These are phyloP conservation scores for Lasioglossum oenotherae DNA, from an alignment of 2,888 invertebrate species.

Conservation along the genomic window DNA sequence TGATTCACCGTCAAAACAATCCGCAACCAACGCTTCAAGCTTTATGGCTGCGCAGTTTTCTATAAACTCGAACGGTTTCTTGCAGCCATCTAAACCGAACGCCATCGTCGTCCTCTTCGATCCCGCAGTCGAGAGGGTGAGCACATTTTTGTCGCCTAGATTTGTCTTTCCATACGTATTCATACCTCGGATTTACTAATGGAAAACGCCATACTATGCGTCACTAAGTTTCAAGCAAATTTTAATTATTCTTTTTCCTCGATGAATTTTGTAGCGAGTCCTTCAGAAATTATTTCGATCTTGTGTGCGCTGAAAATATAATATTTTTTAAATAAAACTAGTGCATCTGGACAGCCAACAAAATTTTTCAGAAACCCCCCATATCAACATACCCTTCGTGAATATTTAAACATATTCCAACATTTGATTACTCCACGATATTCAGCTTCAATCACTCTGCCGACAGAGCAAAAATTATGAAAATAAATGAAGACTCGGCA, in stretches of 20 bases:
- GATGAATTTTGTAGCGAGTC: no score
- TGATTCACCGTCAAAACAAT: constrained; percentile 55
- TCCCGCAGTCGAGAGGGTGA: neutral
- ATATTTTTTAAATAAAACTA: neutral
- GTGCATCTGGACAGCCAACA: neutral
- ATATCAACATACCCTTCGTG: neutral
- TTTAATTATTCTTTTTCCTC: no score
- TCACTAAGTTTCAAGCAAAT: no score
- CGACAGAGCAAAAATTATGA: neutral
- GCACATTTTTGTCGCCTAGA: neutral
- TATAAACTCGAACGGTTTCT: constrained; percentile 43
- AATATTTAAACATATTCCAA: neutral
- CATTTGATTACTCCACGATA: neutral
- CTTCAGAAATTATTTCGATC: no score
- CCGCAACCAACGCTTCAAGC: constrained; percentile 15
- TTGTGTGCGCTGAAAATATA: no score
- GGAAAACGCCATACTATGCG: neutral
- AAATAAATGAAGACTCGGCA: neutral
- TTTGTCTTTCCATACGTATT: neutral
- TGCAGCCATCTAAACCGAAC: neutral
- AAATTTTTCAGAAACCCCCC: neutral
- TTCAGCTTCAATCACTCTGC: neutral
- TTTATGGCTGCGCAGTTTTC: constrained; percentile 25
- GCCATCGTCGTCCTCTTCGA: neutral
- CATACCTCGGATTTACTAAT: neutral